phyloP scores from a whole-genome alignment of 92 coral and sea anemone genomes.

The Palythoa grandis region DNA sequence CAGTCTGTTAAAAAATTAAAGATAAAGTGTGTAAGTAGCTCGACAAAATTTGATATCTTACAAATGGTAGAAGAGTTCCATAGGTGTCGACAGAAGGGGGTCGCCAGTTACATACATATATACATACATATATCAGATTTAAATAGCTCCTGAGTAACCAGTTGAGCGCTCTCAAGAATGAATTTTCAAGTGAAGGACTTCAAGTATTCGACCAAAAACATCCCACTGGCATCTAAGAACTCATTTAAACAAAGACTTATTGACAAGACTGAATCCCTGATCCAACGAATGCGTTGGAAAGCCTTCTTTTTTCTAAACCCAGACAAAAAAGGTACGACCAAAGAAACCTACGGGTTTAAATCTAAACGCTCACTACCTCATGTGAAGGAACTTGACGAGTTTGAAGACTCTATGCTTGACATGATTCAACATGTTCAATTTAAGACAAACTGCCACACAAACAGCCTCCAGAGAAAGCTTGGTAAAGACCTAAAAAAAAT shows the following conservation, averaged over 20 bases:
- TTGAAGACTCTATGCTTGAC: slow-evolving; percentile 53
- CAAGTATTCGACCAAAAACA: not conserved
- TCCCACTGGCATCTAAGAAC: not conserved
- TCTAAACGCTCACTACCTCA: slow-evolving; percentile 50
- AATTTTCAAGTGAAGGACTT: not conserved
- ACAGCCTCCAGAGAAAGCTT: slow-evolving; percentile 45
- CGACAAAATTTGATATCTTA: too few relatives aligned
- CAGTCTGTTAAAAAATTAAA: slow-evolving; percentile 71
- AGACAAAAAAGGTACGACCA: not conserved
- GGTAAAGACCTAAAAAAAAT: slow-evolving; percentile 46
- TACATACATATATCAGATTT: too few relatives aligned
- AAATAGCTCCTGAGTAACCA: not conserved
- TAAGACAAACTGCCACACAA: not conserved
- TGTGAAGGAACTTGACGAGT: slow-evolving; percentile 48
- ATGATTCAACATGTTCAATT: slow-evolving; percentile 28
- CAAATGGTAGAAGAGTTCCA: too few relatives aligned
- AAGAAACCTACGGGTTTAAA: slow-evolving; percentile 55
- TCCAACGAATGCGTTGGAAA: slow-evolving; percentile 53
- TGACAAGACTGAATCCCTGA: not conserved
- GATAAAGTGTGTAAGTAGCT: not conserved
- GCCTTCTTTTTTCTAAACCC: slow-evolving; percentile 48
- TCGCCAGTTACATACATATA: too few relatives aligned
- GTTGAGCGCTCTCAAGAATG: not conserved
- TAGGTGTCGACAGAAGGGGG: too few relatives aligned
- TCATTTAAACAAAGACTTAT: not conserved